phyloP scores from a whole-genome alignment of 2,797 vertebrate genomes.

The Buphagus erythrorhynchus region DNA sequence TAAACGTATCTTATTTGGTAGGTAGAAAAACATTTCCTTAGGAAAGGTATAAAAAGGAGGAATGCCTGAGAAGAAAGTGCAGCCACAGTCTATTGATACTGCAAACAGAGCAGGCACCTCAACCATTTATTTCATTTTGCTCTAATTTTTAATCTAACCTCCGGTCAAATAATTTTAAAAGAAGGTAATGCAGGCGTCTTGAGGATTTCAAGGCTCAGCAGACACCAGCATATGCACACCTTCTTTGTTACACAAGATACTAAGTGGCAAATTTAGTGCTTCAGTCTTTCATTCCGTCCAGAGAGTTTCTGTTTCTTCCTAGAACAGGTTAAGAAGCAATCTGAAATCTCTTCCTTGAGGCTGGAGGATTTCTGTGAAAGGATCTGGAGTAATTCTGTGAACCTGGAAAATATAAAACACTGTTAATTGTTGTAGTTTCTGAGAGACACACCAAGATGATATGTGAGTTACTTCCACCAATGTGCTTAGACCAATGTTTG shows the following conservation, averaged over 20 bases:
- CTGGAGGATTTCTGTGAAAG: constrained; percentile 71
- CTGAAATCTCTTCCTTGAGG: constrained; percentile 75
- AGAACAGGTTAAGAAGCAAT: constrained; percentile 59
- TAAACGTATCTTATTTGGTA: background rate
- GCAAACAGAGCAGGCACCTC: background rate
- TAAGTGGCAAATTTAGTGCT: background rate
- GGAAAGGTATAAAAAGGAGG: background rate
- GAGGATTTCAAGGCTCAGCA: background rate
- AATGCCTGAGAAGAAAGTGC: background rate
- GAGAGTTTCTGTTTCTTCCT: background rate
- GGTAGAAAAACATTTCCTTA: background rate
- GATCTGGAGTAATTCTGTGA: constrained; percentile 72
- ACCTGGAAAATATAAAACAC: constrained; percentile 67
- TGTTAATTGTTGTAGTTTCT: background rate
- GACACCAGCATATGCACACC: background rate
- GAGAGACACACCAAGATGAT: background rate
- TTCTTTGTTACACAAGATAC: background rate
- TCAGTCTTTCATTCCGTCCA: background rate
- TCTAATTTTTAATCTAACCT: background rate
- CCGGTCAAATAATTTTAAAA: background rate
- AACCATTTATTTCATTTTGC: background rate
- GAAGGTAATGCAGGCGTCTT: background rate
- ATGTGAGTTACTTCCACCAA: background rate
- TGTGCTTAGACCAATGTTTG: background rate
- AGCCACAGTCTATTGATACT: background rate